These are phyloP conservation scores for Aphrocallistes beatrix DNA, from an alignment of 37 sponge, comb jelly and placozoan genomes.

Conservation along the genomic window DNA sequence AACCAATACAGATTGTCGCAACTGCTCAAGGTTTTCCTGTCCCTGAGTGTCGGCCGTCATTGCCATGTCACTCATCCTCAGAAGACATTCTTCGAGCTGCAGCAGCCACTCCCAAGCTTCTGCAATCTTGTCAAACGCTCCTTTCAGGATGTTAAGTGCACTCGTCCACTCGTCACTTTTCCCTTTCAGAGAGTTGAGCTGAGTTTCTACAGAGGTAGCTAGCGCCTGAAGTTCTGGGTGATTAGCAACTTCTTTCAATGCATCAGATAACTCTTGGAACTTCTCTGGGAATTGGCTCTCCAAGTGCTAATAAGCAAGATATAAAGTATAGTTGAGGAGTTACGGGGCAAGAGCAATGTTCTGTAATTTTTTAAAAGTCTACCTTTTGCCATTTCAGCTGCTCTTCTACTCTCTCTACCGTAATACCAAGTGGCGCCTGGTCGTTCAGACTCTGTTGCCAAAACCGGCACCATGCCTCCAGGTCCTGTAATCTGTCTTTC, in stretches of 20 bases:
- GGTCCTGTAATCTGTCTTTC: background rate
- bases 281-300: background rate
- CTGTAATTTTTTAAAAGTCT: too few species aligned
- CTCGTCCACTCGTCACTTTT: background rate
- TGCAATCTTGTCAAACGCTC: background rate
- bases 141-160: background rate
- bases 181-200: background rate
- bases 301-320: background rate
- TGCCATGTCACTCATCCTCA: background rate
- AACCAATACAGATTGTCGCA: background rate
- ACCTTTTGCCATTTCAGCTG: background rate
- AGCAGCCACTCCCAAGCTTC: background rate
- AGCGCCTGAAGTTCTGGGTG: background rate
- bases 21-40: background rate
- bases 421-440: background rate
- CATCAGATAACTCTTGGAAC: background rate
- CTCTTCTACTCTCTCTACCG: background rate
- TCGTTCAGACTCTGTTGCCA: background rate
- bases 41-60: conserved; percentile 11
- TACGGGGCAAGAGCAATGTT: too few species aligned
- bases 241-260: background rate
- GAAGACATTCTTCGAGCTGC: background rate
- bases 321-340: too few species aligned
- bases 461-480: background rate
- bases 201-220: background rate